These are phyloP conservation scores for Morinoia aosen DNA, from an alignment of 2,888 invertebrate genomes.

Conservation along the genomic window DNA sequence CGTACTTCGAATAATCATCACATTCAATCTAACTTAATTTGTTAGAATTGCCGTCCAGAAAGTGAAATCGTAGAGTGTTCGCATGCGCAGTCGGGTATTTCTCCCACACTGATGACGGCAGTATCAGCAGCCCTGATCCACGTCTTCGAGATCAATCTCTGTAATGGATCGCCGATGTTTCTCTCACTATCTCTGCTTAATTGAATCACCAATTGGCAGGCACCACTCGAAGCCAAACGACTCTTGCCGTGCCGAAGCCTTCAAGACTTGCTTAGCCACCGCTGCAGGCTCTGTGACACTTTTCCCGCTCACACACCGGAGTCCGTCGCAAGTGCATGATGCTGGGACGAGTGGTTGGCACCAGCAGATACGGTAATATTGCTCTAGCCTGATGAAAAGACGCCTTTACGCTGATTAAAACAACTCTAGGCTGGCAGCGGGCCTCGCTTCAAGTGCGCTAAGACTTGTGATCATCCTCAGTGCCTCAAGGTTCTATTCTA, in stretches of 20 bases:
- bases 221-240: slow-evolving; percentile 41
- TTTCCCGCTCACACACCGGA: background rate
- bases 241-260: slow-evolving; percentile 30
- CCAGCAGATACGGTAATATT: slow-evolving; percentile 43
- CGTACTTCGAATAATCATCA: background rate
- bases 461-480: background rate
- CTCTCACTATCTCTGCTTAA: slow-evolving; percentile 54
- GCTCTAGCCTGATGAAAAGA: slow-evolving; percentile 46
- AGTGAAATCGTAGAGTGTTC: background rate
- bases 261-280: slow-evolving; percentile 43
- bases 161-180: slow-evolving; percentile 50
- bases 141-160: slow-evolving; percentile 53
- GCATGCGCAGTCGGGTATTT: background rate
- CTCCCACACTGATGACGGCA: slow-evolving; percentile 20
- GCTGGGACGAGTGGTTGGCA: slow-evolving; percentile 22
- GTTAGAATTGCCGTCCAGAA: background rate
- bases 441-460: slow-evolving; percentile 31
- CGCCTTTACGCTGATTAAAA: slow-evolving; percentile 52
- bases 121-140: slow-evolving; percentile 28
- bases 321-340: slow-evolving; percentile 31
- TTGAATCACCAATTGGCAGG: slow-evolving; percentile 50
- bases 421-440: slow-evolving; percentile 42
- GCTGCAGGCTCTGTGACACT: slow-evolving; percentile 32
- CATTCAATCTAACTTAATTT: background rate
- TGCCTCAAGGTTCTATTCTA: slow-evolving; percentile 12